Evolutionary conservation across 2,113 vertebrate genomes (phyloP), one percentile per base, ranked within the genome.

Genomic region (Hydrolagus affinis): DNA sequence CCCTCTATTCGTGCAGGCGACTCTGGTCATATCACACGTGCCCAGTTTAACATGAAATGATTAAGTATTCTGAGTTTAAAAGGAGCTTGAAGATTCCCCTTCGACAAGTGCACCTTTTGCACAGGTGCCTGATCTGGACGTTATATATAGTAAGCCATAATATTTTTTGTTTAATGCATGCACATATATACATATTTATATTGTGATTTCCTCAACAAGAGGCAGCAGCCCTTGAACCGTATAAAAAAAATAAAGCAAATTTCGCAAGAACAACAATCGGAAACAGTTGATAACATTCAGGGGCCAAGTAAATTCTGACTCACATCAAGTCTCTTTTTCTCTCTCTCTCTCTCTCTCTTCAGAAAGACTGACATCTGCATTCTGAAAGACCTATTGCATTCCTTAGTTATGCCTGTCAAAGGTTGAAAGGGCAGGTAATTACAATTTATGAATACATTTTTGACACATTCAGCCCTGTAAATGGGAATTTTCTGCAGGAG

Each of bases 381-480:
- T 83, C 78, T 83, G 60, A 83, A 83, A 83, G 78, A 83, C 78
- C 78, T 30, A 83, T 83, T 83, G 78, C 78, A 83, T 83, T 83
- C 66, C 78, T 83, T 83, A 83, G 78, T 83, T 83, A 83, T 17
- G 78, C 78, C 78, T 83, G 78, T 83, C 78, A 83, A 66, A 83
- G 78, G 78, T 83, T 83, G 78, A 83, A 83, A 83, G 78, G 78
- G 78, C 78, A 83, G 78, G 78, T 83, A 83, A 83, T 83, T 83
- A 83, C 78, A 83, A 83, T 83, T 83, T 66, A 83, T 83, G 78
- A 83, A 83, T 83, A 83, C 62, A 83, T 83, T 83, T 83, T 83
- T 83, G 78, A 83, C 78, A 83, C 78, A 83, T 83, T 83, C 60
- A 83, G 78, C 78, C 66, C 78, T 83, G 78, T 68, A 83, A 83